Evolutionary conservation across 2,888 invertebrate species (phyloP), one percentile per base, ranked within the genome.

Genomic region (Heteropelma amictum): DNA sequence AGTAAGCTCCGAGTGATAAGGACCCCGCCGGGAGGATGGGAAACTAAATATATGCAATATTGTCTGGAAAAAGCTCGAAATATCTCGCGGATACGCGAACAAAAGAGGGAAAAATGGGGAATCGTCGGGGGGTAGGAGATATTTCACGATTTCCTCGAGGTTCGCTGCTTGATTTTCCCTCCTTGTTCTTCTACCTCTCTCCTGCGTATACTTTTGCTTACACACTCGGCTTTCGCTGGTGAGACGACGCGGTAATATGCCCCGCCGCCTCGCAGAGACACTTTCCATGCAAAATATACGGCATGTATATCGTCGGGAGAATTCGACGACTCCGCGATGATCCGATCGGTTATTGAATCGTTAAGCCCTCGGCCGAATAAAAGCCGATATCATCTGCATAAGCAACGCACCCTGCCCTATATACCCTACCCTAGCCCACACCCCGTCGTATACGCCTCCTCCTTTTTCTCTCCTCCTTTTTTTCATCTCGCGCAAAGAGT

Each of bases 331-430:
- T n/a, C n/a, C n/a, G 53, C 21, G 78, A 76, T 70, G 74, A 79
- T 80, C 78, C 80, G 84, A 88, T 88, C 87, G 86, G 87, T 88
- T 88, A 88, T 89, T 88, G 88, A 89, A 89, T 87, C 87, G 88
- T 88, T 88, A 87, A 88, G 86, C 86, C 47, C 83, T 65, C 74
- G 77, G 53, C 65, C 80, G 85, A 85, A 86, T 86, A 87, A 87
- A 85, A 84, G 85, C n/a, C n/a, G 83, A 82, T 67, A 67, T n/a
- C n/a, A n/a, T 85, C 80, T 81, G 81, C 81, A 83, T 82, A 83
- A 82, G 79, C 82, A 82, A 80, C 75, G n/a, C n/a, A 77, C 79
- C 78, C 76, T 70, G 71, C n/a, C 40, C 19, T 51, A 23, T 30
- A 38, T 28, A 65, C 69, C 74, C n/a, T n/a, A n/a, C n/a, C 47